These are phyloP conservation scores for Pteruthius melanotis DNA, from an alignment of 2,113 vertebrate genomes.

Conservation along the genomic window DNA sequence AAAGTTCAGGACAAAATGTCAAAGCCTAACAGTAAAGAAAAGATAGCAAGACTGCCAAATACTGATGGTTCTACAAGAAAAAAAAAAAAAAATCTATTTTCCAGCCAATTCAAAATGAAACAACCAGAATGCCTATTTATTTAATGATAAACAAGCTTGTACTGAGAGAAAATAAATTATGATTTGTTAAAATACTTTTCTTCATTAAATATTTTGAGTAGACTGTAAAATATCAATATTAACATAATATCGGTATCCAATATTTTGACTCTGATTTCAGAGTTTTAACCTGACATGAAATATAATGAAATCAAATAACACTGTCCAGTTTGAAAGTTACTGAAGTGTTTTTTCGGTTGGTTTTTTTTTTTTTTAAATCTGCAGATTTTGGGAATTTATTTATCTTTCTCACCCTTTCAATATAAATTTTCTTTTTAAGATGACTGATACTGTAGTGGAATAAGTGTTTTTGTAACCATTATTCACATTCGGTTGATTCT, in stretches of 20 bases:
- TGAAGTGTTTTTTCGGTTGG: accelerated
- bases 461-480: neutral
- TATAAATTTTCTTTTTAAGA: neutral
- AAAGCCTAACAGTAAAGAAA: neutral
- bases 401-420: neutral
- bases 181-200: neutral
- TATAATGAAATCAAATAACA: neutral
- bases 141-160: neutral
- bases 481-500: neutral
- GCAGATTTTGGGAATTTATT: neutral
- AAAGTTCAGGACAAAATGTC: neutral
- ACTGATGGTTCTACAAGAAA: neutral
- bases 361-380: neutral
- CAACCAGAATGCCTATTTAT: accelerated
- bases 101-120: neutral
- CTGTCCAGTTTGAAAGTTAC: neutral
- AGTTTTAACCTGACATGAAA: neutral
- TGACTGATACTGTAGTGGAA: neutral
- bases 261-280: neutral
- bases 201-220: neutral
- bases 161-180: accelerated
- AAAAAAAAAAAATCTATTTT: neutral
- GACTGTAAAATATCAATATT: neutral
- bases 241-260: neutral
- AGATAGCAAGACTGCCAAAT: neutral